These are phyloP conservation scores for Drosophila phalerata DNA, from an alignment of 2,888 invertebrate genomes.

Conservation along the genomic window DNA sequence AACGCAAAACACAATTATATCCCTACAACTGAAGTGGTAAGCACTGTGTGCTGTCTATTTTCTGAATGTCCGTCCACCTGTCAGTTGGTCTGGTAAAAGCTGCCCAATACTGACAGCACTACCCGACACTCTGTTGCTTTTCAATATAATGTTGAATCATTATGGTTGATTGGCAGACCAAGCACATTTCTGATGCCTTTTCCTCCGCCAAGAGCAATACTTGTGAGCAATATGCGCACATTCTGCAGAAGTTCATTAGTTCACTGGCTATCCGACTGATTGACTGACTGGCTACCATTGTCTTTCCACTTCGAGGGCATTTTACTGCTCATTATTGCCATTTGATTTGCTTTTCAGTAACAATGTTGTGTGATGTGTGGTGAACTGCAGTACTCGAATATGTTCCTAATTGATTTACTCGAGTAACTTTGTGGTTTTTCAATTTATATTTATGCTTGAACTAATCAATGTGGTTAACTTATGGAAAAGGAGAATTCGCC, in stretches of 20 bases:
- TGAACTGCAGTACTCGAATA: conserved; percentile 8
- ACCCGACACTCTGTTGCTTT: conserved; percentile 47
- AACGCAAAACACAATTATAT: conserved; percentile 59
- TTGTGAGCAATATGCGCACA: conserved; percentile 32
- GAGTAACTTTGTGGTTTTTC: conserved; percentile 44
- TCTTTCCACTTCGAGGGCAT: conserved; percentile 8
- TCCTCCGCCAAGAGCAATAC: neutral
- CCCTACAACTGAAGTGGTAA: conserved; percentile 30
- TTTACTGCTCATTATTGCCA: conserved; percentile 55
- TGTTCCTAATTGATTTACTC: conserved; percentile 66
- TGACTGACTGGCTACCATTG: conserved; percentile 21
- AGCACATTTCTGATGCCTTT: conserved; percentile 18
- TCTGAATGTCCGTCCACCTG: conserved; percentile 46
- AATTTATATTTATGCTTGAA: conserved; percentile 47
- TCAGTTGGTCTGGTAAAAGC: conserved; percentile 43
- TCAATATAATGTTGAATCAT: conserved; percentile 73
- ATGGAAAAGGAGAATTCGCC: neutral
- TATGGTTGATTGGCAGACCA: conserved; percentile 74
- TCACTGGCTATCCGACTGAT: conserved; percentile 15
- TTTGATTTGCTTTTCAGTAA: conserved; percentile 27
- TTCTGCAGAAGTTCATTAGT: conserved; percentile 64
- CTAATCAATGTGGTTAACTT: conserved; percentile 30
- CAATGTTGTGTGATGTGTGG: conserved; percentile 6
- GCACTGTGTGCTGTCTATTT: conserved; percentile 25
- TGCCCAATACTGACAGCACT: conserved; percentile 20